A percentile compares a stretch with the other conserved stretches of the same genome.
Evolutionary conservation across 2,797 vertebrate species (phyloP).

Genomic region (Vultur gryphus): DNA sequence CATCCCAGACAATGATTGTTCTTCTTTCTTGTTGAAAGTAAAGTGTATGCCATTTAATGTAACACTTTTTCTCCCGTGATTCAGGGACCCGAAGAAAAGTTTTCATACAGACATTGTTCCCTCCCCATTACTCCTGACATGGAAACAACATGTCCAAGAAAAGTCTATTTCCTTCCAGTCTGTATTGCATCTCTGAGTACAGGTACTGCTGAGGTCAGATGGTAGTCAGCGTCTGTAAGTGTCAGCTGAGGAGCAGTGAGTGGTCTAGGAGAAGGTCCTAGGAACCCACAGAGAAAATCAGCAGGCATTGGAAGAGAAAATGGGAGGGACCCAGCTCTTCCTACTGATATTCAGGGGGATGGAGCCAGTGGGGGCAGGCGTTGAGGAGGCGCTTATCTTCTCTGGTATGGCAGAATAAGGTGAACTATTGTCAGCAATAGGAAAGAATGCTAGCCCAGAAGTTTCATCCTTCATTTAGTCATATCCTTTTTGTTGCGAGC

Average conservation of each 20-base stretch:
- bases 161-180: neutral
- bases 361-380: neutral
- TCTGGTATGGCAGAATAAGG: neutral
- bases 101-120: neutral
- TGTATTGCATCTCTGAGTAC: neutral
- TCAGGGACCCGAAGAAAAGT: neutral
- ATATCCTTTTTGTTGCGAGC: neutral
- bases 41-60: neutral
- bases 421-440: neutral
- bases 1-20: neutral
- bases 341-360: neutral
- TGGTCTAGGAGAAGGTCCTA: neutral
- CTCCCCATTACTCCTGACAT: neutral
- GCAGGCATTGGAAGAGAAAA: neutral
- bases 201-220: neutral
- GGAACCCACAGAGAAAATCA: neutral
- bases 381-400: neutral
- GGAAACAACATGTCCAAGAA: neutral
- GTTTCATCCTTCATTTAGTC: neutral
- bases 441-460: neutral
- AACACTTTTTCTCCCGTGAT: neutral
- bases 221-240: neutral
- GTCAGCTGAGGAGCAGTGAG: neutral
- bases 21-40: neutral
- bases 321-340: neutral